Evolutionary conservation across 2,888 invertebrate genomes (phyloP).

Genomic region (Ochropleura leucogaster): DNA sequence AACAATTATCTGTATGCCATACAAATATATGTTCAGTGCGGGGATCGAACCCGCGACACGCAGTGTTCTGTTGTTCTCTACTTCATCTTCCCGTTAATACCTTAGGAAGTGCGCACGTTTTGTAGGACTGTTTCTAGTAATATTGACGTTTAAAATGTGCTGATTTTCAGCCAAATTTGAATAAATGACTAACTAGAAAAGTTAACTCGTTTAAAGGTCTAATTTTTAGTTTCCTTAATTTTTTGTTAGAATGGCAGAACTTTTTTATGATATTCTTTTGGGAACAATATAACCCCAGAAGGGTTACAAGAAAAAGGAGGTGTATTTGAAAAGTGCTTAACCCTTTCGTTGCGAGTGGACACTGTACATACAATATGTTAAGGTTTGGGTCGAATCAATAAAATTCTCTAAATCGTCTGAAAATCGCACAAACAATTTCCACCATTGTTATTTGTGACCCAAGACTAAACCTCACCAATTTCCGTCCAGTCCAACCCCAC

Average conservation of each 20-base stretch:
- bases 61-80: too few relatives aligned
- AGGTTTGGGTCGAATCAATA: slow-evolving; percentile 3
- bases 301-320: background rate
- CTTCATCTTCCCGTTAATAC: too few relatives aligned
- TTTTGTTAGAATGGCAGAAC: background rate
- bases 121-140: too few relatives aligned
- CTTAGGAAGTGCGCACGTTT: too few relatives aligned
- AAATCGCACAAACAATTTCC: slow-evolving; percentile 28
- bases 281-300: background rate
- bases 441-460: slow-evolving; percentile 19
- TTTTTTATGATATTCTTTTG: background rate
- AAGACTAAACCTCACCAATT: slow-evolving; percentile 31
- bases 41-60: too few relatives aligned
- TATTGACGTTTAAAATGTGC: too few relatives aligned
- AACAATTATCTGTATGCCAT: too few relatives aligned
- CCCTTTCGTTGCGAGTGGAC: background rate
- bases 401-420: background rate
- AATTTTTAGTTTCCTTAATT: background rate
- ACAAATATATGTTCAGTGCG: too few relatives aligned
- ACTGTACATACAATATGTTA: background rate
- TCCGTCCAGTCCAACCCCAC: slow-evolving; percentile 29
- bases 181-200: too few relatives aligned
- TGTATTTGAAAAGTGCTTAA: slow-evolving; percentile 11
- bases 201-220: slow-evolving; percentile 8
- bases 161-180: too few relatives aligned